phyloP scores from a whole-genome alignment of 2,113 vertebrate species.

The Trematomus loennbergii region DNA sequence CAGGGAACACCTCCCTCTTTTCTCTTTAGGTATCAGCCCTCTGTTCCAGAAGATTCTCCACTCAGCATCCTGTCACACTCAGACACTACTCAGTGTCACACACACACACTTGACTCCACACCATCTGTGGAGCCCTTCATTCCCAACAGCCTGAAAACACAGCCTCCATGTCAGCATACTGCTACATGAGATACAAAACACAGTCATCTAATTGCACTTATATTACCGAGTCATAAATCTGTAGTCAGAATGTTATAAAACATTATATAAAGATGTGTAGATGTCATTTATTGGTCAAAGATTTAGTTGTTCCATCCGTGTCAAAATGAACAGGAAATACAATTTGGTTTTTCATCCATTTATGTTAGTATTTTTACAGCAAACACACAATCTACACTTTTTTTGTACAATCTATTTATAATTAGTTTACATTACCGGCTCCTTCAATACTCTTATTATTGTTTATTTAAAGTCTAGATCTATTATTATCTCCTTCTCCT shows the following conservation, averaged over 20 bases:
- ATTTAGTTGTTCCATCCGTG: neutral
- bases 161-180: neutral
- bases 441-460: too few species aligned
- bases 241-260: neutral
- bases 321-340: neutral
- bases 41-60: constrained; percentile 11
- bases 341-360: neutral
- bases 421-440: too few species aligned
- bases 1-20: neutral
- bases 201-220: neutral
- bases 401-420: too few species aligned
- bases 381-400: too few species aligned
- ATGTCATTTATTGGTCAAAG: neutral
- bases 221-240: neutral
- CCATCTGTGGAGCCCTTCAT: constrained; percentile 62
- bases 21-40: neutral
- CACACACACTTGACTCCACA: constrained; percentile 56
- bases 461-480: too few species aligned
- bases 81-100: constrained; percentile 71
- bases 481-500: too few species aligned
- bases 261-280: neutral
- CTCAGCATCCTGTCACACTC: constrained; percentile 61
- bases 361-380: too few species aligned
- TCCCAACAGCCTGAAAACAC: neutral
- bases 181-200: neutral